These are phyloP conservation scores for Prunella strophiata DNA, from an alignment of 2,797 vertebrate genomes.

Conservation along the genomic window DNA sequence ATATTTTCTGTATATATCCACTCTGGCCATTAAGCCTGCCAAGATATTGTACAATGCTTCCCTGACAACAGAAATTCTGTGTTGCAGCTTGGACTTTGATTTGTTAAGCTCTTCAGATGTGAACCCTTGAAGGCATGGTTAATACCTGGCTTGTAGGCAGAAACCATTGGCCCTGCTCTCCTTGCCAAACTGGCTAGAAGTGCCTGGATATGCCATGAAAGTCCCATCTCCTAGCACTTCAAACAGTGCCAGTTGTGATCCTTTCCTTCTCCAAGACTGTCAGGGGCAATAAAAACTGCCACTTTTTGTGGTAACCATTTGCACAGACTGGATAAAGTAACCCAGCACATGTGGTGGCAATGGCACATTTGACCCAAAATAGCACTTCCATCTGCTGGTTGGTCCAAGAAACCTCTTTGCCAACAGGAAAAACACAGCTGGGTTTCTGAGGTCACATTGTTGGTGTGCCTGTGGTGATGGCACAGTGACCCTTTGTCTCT, in stretches of 20 bases:
- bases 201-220: neutral
- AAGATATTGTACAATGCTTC: neutral
- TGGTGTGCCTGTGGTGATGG: accelerated
- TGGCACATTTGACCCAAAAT: neutral
- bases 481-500: neutral
- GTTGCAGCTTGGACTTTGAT: neutral
- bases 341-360: neutral
- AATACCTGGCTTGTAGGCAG: neutral
- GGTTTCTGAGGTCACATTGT: neutral
- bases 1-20: neutral
- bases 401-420: neutral
- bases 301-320: neutral
- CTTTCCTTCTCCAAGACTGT: neutral
- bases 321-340: neutral
- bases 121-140: neutral
- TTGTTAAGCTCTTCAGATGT: neutral
- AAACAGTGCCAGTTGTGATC: neutral
- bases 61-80: neutral
- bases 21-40: neutral
- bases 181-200: neutral
- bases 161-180: neutral
- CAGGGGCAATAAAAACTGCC: neutral
- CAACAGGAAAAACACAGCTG: neutral
- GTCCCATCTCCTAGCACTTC: neutral
- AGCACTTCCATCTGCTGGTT: neutral